Percentiles rank a stretch among this genome's conserved stretches.
These are phyloP conservation scores for Gallinago media DNA, from an alignment of 2,113 vertebrate species.

Conservation along the genomic window DNA sequence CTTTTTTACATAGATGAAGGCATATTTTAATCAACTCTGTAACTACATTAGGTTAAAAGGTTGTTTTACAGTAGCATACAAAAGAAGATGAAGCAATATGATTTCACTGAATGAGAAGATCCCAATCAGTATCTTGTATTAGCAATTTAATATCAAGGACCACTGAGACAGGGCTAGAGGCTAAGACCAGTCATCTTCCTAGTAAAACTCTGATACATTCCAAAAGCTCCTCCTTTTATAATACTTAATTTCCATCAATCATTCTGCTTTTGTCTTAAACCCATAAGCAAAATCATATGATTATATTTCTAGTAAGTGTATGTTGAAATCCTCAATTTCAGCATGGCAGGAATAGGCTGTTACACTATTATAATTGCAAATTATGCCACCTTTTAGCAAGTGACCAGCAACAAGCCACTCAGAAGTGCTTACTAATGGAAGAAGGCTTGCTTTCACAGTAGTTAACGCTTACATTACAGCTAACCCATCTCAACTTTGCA, in stretches of 20 bases:
- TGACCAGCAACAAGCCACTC: neutral
- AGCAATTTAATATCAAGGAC: neutral
- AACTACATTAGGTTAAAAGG: neutral
- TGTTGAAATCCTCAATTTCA: neutral
- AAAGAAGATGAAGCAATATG: neutral
- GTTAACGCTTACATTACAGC: rapidly evolving
- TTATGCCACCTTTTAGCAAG: neutral
- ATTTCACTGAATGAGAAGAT: neutral
- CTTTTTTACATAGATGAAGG: neutral
- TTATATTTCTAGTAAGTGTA: neutral
- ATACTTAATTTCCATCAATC: neutral
- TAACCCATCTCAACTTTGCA: neutral
- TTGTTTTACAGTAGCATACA: neutral
- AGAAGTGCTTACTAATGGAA: neutral
- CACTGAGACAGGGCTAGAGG: neutral
- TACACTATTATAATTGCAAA: neutral
- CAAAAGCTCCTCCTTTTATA: neutral
- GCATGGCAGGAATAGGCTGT: neutral
- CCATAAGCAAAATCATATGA: neutral
- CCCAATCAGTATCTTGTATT: neutral
- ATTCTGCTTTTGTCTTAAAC: neutral
- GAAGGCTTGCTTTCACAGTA: neutral
- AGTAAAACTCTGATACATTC: neutral
- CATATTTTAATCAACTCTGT: neutral
- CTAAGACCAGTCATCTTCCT: neutral